Evolutionary conservation across 2,888 invertebrate species (phyloP), one percentile per base, ranked within the genome.

Genomic region (Lampropteryx suffumata): DNA sequence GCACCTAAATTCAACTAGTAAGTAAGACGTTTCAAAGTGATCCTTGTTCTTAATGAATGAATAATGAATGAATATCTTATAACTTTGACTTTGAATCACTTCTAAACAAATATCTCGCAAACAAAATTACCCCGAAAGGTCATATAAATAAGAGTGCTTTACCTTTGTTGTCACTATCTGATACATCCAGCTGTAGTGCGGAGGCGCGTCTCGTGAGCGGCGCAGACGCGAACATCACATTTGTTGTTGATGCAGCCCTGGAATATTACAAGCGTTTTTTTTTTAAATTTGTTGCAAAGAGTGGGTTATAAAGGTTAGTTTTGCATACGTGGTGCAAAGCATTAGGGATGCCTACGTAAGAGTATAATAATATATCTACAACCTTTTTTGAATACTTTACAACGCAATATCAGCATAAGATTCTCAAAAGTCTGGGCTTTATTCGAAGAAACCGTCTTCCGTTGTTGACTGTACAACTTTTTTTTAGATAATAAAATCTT

Each of bases 161-260:
- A 85, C 88, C 88, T 89, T 97, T 96, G 87, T 95, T 96, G 67
- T 93, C 93, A 82, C 81, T 89, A 69, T 90, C 89, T 55, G 87
- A 81, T 1, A 79, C 66, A 73, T 94, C 94, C 67, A 96, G 90
- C 74, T 97, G 96, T 59, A 96, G 92, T 83, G 96, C 96, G 50
- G 95, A 96, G 76, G 96, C 95, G 77, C 96, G 93, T 87, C 96
- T 94, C 63, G 96, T 95, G 72, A 96, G 92, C 81, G 94, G 93
- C 87, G 93, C 92, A 83, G 94, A 94, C 80, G 93, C 91, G 79
- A 92, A 93, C 92, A 95, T 95, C 86, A 97, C 96, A 91, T 97
- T 97, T 74, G 95, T 95, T 65, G 96, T 97, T 75, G 97, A 97
- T 75, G 97, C 96, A 67, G 97, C 96, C 84, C 96, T 94, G 84